Evolutionary conservation across 1,140 invertebrate species (phyloP).

Genomic region (Leguminivora glycinivorella): DNA sequence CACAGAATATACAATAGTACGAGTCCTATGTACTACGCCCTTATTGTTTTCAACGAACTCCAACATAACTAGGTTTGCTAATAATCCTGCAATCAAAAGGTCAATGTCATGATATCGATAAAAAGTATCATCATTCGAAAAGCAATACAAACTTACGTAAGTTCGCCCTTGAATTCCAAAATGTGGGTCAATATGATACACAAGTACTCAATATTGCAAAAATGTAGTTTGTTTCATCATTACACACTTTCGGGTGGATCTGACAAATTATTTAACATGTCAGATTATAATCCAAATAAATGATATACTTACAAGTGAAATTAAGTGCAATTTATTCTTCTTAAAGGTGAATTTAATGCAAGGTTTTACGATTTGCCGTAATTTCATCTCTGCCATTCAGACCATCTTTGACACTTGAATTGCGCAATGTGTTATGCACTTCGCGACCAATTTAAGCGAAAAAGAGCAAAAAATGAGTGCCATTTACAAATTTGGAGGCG

Average conservation of each 20-base stretch:
- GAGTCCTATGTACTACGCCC: no score
- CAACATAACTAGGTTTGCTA: not conserved
- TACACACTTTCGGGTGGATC: not conserved
- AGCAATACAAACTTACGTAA: conserved; percentile 9
- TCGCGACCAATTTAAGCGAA: not conserved
- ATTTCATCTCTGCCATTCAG: conserved; percentile 2
- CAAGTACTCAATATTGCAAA: not conserved
- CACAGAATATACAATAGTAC: no score
- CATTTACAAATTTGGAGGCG: conserved; percentile 9
- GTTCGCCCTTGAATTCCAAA: not conserved
- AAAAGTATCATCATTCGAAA: conserved; percentile 9
- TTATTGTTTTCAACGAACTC: no score
- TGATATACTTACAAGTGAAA: not conserved
- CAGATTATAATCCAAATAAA: conserved; percentile 8
- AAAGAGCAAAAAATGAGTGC: not conserved
- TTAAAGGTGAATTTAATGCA: conserved; percentile 7
- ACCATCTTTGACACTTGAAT: conserved; percentile 4
- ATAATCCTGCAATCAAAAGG: not conserved
- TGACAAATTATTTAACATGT: not conserved
- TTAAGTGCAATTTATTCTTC: not conserved
- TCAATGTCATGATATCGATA: not conserved
- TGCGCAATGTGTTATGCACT: conserved; percentile 12
- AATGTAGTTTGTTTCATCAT: conserved; percentile 5
- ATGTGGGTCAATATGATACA: conserved; percentile 2
- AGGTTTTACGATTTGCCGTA: not conserved